Conservation (phyloP, 1,140 invertebrate species). For the Macrobrachium rosenbergii region DNA sequence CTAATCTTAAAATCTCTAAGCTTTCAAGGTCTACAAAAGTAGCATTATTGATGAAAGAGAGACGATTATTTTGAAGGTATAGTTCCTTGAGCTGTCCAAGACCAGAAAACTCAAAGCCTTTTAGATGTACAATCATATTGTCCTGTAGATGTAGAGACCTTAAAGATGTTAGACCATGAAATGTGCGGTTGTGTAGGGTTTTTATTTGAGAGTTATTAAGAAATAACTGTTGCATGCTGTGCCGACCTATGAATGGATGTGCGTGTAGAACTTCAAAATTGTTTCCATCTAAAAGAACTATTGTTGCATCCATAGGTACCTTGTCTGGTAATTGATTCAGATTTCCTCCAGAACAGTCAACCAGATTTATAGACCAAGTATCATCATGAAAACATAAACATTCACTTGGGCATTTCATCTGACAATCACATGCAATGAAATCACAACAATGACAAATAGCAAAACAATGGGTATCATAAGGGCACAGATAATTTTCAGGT, state of each 20-base stretch:
- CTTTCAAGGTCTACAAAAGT: constrained; percentile 82
- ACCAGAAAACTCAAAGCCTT: constrained; percentile 85
- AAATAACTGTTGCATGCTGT: constrained; percentile 87
- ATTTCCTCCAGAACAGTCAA: constrained; percentile 85
- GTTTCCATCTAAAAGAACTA: constrained; percentile 92
- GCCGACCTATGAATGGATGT: constrained; percentile 91
- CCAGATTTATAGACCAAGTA: constrained; percentile 91
- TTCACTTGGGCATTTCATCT: constrained; percentile 92
- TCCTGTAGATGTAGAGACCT: constrained; percentile 84
- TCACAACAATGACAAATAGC: constrained; percentile 94
- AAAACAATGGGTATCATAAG: constrained; percentile 93
- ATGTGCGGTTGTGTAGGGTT: constrained; percentile 91
- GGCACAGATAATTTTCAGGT: constrained; percentile 88
- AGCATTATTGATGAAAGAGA: constrained; percentile 80
- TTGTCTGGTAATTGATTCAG: constrained; percentile 83
- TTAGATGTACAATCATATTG: constrained; percentile 86
- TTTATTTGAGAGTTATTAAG: constrained; percentile 89
- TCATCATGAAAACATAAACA: constrained; percentile 94
- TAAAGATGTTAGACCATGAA: constrained; percentile 85
- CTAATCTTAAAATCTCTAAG: constrained; percentile 80
- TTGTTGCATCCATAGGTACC: constrained; percentile 94
- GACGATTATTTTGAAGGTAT: constrained; percentile 78
- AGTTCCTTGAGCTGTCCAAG: constrained; percentile 78
- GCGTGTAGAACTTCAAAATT: constrained; percentile 83
- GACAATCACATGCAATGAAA: constrained; percentile 94